Evolutionary conservation across 2,113 vertebrate genomes (phyloP).

Genomic region (Oenanthe melanoleuca): DNA sequence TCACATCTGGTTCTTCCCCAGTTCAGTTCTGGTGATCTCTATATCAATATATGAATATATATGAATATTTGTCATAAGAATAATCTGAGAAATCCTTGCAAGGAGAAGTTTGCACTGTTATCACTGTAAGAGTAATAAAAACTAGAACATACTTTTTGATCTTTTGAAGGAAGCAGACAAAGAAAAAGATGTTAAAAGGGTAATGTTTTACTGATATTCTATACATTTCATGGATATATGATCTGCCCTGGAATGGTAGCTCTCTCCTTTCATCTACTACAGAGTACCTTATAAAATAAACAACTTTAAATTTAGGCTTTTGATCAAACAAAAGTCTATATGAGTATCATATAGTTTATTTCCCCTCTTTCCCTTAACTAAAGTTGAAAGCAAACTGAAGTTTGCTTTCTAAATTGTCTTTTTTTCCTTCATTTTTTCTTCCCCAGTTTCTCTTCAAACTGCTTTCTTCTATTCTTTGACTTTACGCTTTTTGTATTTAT

Average conservation of each 20-base stretch:
- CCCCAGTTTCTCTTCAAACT: not conserved
- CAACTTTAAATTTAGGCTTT: not conserved
- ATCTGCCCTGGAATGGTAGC: not conserved
- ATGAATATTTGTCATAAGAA: not conserved
- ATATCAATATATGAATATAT: not conserved
- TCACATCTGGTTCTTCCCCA: not conserved
- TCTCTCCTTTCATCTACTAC: not conserved
- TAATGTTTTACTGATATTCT: not conserved
- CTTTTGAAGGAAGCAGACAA: not conserved
- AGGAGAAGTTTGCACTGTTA: not conserved
- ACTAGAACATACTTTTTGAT: not conserved
- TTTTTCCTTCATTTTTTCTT: not conserved
- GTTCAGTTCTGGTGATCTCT: not conserved
- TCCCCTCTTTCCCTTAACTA: not conserved
- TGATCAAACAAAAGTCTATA: not conserved
- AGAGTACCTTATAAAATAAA: not conserved
- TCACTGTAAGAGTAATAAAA: not conserved
- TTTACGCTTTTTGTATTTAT: not conserved
- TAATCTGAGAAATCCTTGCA: not conserved
- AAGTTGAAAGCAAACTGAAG: not conserved
- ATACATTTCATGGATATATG: not conserved
- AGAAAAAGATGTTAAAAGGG: not conserved
- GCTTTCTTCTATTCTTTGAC: not conserved
- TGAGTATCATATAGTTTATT: not conserved
- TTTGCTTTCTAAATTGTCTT: not conserved